Conservation (phyloP, 2,888 invertebrate genomes). For the Mythimna pallens region DNA sequence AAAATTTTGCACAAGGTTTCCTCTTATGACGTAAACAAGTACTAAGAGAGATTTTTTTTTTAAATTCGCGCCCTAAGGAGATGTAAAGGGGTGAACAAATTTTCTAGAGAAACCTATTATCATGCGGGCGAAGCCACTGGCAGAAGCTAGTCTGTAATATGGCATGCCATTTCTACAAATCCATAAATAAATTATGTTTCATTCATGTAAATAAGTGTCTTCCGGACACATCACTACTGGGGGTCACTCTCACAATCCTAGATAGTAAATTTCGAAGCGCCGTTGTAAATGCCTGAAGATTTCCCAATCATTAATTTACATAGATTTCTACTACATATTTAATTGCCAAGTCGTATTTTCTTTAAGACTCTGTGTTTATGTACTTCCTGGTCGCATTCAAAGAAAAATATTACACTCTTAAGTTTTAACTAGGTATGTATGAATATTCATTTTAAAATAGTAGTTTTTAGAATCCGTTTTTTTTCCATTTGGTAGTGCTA, state of each 20-base stretch:
- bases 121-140: too few species aligned
- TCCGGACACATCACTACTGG: background rate
- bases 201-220: background rate
- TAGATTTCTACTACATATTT: conserved; percentile 1
- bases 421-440: background rate
- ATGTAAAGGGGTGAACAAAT: too few species aligned
- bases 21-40: too few species aligned
- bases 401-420: background rate
- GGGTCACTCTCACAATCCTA: conserved; percentile 4
- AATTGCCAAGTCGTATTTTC: background rate
- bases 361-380: background rate
- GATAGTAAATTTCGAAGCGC: background rate
- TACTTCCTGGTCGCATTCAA: conserved; percentile 10
- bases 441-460: background rate
- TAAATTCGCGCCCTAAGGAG: too few species aligned
- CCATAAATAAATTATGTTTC: background rate
- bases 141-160: background rate
- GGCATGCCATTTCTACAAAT: background rate
- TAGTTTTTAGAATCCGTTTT: background rate
- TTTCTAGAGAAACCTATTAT: too few species aligned
- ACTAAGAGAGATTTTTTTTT: too few species aligned
- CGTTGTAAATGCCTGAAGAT: background rate
- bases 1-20: too few species aligned
- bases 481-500: background rate
- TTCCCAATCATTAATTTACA: conserved; percentile 7